These are phyloP conservation scores for Drosophila tanythrix DNA, from an alignment of 2,888 invertebrate species.

Conservation along the genomic window DNA sequence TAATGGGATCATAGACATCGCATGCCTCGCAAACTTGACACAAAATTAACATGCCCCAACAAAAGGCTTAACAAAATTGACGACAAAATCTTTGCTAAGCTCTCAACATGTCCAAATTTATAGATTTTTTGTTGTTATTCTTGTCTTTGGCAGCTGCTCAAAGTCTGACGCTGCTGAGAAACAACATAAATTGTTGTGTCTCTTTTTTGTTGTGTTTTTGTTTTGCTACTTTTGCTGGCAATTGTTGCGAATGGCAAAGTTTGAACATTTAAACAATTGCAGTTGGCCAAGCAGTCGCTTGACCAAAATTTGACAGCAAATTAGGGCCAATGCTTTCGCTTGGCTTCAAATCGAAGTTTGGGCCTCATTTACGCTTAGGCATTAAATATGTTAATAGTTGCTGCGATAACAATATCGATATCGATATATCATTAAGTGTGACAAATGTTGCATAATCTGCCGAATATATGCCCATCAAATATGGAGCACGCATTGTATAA, in stretches of 20 bases:
- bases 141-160: slow-evolving; percentile 3
- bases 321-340: slow-evolving; percentile 67
- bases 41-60: background rate
- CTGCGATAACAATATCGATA: slow-evolving; percentile 18
- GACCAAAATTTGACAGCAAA: slow-evolving; percentile 41
- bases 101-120: background rate
- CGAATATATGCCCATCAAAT: slow-evolving; percentile 40
- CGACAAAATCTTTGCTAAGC: background rate
- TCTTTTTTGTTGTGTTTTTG: slow-evolving; percentile 1
- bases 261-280: slow-evolving; percentile 59
- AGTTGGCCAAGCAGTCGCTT: slow-evolving; percentile 23
- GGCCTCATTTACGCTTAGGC: slow-evolving; percentile 64
- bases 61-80: background rate
- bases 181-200: background rate
- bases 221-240: background rate
- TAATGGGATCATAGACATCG: background rate
- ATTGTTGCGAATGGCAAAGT: slow-evolving; percentile 70
- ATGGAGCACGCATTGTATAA: slow-evolving; percentile 71
- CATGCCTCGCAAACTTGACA: background rate
- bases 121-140: background rate
- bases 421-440: slow-evolving; percentile 67
- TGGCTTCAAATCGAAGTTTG: slow-evolving; percentile 18
- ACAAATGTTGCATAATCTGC: slow-evolving; percentile 46
- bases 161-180: background rate
- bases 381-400: slow-evolving; percentile 70